Conservation (phyloP, 2,888 invertebrate species). For the Drosophila birchii region DNA sequence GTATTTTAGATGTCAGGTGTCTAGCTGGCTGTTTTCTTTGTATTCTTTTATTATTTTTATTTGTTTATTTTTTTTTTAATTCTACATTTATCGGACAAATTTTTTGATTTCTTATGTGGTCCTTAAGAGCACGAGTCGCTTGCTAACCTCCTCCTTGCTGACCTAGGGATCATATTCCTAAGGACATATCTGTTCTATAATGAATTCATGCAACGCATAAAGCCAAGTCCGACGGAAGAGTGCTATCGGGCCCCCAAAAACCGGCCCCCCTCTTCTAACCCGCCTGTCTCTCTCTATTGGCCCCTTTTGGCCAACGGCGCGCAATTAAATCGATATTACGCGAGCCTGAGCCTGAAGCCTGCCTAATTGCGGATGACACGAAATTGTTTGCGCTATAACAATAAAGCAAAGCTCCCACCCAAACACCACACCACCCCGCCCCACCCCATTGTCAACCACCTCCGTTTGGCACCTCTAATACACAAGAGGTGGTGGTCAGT, state of each 20-base stretch:
- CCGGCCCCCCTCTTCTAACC: not conserved
- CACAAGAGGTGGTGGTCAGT: slow-evolving; percentile 18
- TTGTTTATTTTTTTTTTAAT: no score
- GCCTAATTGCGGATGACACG: slow-evolving; percentile 83
- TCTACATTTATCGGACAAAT: no score
- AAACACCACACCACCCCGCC: not conserved
- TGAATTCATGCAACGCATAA: no score
- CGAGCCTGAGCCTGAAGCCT: slow-evolving; percentile 62
- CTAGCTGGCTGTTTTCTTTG: no score
- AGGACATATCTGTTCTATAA: no score
- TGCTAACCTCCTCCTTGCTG: no score
- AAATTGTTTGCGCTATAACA: slow-evolving; percentile 80
- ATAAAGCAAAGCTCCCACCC: slow-evolving; percentile 60
- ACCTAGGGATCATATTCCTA: no score
- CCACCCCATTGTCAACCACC: not conserved
- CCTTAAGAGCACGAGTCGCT: no score
- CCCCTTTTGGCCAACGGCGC: slow-evolving; percentile 13
- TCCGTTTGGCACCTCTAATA: slow-evolving; percentile 29
- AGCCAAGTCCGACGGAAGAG: not conserved
- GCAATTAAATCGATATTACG: slow-evolving; percentile 78
- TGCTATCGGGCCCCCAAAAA: slow-evolving; percentile 7
- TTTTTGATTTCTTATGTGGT: no score
- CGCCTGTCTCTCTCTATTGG: not conserved
- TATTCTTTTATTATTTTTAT: no score
- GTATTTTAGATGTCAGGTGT: no score